Conservation (phyloP, 2,113 vertebrate genomes). For the Clarias magur region DNA sequence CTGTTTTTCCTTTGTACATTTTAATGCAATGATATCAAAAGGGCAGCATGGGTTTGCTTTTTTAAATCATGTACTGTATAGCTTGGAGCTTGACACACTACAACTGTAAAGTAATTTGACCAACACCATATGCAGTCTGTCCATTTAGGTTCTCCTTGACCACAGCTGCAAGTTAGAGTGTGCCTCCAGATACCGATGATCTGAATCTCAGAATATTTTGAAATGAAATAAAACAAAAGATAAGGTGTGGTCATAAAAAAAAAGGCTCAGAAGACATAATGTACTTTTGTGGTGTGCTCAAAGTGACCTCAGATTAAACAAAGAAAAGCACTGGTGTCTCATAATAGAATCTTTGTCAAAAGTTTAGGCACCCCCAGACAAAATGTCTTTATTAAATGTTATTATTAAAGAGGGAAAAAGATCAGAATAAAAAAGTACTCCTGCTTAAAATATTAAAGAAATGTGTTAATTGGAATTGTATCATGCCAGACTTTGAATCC, state of each 20-base stretch:
- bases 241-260: background rate
- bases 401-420: too few relatives aligned
- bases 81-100: background rate
- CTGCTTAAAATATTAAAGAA: too few relatives aligned
- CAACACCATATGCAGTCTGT: background rate
- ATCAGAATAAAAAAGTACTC: too few relatives aligned
- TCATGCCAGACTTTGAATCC: background rate
- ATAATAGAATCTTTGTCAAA: background rate
- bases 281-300: background rate
- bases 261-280: background rate
- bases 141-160: background rate
- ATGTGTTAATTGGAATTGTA: background rate
- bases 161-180: background rate
- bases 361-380: too few relatives aligned
- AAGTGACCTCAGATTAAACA: background rate
- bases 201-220: background rate
- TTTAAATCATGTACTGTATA: background rate
- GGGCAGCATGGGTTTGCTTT: background rate
- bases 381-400: too few relatives aligned
- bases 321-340: background rate
- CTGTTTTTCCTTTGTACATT: background rate
- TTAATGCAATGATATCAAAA: background rate
- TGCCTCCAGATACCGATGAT: background rate
- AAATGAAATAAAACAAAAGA: background rate
- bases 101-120: background rate